Evolutionary conservation across 2,888 invertebrate species (phyloP).

Genomic region (Holacanthella duospinosa): DNA sequence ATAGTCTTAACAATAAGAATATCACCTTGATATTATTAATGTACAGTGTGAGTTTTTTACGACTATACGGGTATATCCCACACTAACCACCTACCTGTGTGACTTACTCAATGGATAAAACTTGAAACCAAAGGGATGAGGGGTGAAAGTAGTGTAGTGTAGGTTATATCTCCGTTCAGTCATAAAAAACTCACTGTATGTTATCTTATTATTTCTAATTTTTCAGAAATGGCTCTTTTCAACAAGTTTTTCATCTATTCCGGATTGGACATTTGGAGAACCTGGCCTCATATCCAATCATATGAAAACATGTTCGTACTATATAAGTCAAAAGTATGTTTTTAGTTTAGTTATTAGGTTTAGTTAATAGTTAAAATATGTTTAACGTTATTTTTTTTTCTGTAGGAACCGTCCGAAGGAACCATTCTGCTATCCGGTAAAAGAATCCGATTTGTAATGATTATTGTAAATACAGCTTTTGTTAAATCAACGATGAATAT

Average conservation of each 20-base stretch:
- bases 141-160: no score
- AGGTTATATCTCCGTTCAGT: no score
- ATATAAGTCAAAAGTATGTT: constrained; percentile 34
- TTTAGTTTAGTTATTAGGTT: not conserved
- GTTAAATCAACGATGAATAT: no score
- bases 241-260: constrained; percentile 42
- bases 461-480: no score
- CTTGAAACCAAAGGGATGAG: no score
- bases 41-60: no score
- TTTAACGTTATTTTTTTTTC: not conserved
- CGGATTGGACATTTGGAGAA: constrained; percentile 42
- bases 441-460: not conserved
- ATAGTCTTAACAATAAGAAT: no score
- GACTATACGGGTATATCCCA: no score
- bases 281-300: constrained; percentile 41
- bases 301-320: constrained; percentile 42
- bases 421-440: constrained; percentile 10
- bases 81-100: no score
- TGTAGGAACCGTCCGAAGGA: constrained; percentile 1
- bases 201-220: not conserved
- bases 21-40: no score
- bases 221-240: constrained; percentile 44
- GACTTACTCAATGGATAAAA: no score
- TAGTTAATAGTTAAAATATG: not conserved
- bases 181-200: no score